phyloP scores from a whole-genome alignment of 2,797 vertebrate genomes.

The Acanthurus lineatus region DNA sequence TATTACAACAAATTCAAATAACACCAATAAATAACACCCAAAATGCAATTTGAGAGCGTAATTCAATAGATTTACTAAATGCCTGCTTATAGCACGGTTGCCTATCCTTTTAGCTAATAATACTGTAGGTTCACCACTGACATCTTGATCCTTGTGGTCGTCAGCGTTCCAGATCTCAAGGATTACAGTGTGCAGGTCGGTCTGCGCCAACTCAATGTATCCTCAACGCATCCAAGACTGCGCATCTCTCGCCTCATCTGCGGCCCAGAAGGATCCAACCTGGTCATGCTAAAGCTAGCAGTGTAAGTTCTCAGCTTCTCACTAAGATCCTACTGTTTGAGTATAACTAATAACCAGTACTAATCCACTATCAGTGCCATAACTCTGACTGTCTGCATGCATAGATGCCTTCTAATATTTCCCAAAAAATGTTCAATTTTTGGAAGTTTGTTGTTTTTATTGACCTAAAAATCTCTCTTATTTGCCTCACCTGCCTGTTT shows the following conservation, averaged over 20 bases:
- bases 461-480: background rate
- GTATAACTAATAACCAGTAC: background rate
- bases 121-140: slow-evolving; percentile 10
- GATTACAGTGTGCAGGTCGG: slow-evolving; percentile 96
- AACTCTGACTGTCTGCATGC: background rate
- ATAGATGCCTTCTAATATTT: background rate
- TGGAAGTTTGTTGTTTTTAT: background rate
- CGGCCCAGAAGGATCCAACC: slow-evolving; percentile 93
- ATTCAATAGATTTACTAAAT: background rate
- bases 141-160: slow-evolving; percentile 31
- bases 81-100: background rate
- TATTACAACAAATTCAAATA: too few species aligned
- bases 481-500: background rate
- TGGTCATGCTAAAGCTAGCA: slow-evolving; percentile 93
- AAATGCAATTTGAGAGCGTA: background rate
- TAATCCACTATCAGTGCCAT: background rate
- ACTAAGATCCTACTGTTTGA: background rate
- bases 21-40: too few species aligned
- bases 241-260: slow-evolving; percentile 93
- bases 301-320: slow-evolving; percentile 82
- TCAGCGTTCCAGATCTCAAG: slow-evolving; percentile 92
- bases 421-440: background rate
- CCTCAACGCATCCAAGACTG: slow-evolving; percentile 85
- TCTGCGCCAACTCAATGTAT: slow-evolving; percentile 91
- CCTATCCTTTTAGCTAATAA: background rate